phyloP scores from a whole-genome alignment of 2,888 invertebrate genomes.

The Nemotelus pantherinus region DNA sequence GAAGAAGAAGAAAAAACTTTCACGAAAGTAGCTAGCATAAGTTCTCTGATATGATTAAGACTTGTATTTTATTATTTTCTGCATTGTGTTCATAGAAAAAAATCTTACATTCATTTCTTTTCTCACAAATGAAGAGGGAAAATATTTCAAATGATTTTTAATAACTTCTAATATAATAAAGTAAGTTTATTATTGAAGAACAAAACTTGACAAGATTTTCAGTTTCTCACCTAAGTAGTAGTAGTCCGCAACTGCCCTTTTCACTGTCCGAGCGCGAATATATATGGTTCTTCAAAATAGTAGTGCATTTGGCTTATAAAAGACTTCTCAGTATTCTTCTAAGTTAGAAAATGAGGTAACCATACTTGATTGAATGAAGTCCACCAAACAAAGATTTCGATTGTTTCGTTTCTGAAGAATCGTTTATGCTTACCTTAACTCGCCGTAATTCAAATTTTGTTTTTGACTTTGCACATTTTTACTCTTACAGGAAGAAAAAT shows the following conservation, averaged over 20 bases:
- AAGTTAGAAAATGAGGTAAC: no score
- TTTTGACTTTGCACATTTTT: slow-evolving; percentile 40
- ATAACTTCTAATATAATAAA: slow-evolving; percentile 39
- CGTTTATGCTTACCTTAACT: slow-evolving; percentile 1
- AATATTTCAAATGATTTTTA: slow-evolving; percentile 19
- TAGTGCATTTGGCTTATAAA: no score
- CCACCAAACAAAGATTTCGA: no score
- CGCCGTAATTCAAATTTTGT: neutral
- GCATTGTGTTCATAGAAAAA: slow-evolving; percentile 41
- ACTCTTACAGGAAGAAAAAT: slow-evolving; percentile 48
- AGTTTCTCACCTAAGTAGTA: neutral
- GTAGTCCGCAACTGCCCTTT: no score
- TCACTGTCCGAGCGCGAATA: no score
- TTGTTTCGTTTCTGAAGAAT: neutral
- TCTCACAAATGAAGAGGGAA: slow-evolving; percentile 8
- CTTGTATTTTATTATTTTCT: slow-evolving; percentile 37
- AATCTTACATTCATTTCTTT: slow-evolving; percentile 27
- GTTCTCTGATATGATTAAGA: slow-evolving; percentile 34
- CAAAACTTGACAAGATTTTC: slow-evolving; percentile 10
- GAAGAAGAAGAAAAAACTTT: slow-evolving; percentile 20
- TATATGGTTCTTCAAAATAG: no score
- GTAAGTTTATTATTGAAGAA: slow-evolving; percentile 34
- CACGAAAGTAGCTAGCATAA: slow-evolving; percentile 27
- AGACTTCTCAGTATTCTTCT: no score
- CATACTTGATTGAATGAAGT: no score